Evolutionary conservation across 2,113 vertebrate genomes (phyloP).

Genomic region (Bubo scandiacus): DNA sequence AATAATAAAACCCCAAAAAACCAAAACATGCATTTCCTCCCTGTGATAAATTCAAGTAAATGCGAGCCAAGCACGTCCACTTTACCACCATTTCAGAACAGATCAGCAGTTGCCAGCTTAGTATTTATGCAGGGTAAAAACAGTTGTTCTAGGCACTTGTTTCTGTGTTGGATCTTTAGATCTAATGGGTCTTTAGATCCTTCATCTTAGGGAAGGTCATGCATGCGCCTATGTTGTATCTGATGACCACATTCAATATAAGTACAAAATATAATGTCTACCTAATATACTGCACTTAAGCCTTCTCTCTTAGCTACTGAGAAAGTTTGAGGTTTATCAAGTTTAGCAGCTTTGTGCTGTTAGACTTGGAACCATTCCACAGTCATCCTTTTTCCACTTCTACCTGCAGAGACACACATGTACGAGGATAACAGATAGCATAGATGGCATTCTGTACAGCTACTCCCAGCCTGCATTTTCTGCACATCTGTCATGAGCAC

Average conservation of each 20-base stretch:
- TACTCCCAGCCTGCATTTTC: neutral
- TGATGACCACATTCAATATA: neutral
- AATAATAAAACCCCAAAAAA: neutral
- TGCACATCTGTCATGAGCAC: fast-evolving
- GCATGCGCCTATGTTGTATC: fast-evolving
- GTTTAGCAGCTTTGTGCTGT: neutral
- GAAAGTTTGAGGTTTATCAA: neutral
- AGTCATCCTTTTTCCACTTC: neutral
- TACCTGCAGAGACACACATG: neutral
- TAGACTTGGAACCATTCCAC: neutral
- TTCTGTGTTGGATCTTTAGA: neutral
- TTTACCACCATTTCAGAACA: neutral
- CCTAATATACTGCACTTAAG: neutral
- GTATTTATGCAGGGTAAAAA: neutral
- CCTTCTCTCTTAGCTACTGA: neutral
- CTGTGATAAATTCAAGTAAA: neutral
- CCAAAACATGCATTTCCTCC: neutral
- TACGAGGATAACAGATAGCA: neutral
- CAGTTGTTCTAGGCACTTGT: neutral
- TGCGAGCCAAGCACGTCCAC: neutral
- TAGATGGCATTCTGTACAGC: no score
- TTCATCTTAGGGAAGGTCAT: neutral
- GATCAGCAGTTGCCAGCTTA: neutral
- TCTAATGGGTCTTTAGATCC: neutral
- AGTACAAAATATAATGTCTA: neutral